These are phyloP conservation scores for Clarias laeviceps DNA, from an alignment of 2,797 vertebrate genomes.

Conservation along the genomic window DNA sequence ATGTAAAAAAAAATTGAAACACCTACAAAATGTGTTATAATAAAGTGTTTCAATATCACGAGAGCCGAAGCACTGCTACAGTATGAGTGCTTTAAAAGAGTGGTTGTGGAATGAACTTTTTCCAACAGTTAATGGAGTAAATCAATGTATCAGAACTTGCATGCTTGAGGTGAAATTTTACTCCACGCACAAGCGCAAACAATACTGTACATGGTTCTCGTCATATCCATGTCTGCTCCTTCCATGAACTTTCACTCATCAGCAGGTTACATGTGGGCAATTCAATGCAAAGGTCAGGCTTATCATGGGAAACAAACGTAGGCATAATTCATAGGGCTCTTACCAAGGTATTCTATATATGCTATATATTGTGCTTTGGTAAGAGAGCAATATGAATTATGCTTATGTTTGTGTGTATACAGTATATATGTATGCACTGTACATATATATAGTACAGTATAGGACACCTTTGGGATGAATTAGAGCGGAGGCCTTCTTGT, in stretches of 20 bases:
- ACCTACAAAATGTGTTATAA: constrained; percentile 2
- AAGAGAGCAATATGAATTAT: no score
- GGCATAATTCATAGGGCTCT: no score
- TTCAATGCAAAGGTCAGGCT: no score
- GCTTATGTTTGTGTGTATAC: no score
- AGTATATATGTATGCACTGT: no score
- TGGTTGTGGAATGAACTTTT: not conserved
- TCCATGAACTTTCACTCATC: no score
- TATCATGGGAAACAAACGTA: no score
- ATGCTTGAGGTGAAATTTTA: not conserved
- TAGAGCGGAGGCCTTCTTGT: no score
- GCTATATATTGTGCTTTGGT: no score
- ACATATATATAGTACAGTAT: no score
- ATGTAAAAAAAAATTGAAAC: not conserved
- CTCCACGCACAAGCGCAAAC: not conserved
- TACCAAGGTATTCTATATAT: no score
- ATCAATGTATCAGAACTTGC: not conserved
- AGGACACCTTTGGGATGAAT: no score
- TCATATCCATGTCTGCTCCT: not conserved
- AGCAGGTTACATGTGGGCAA: constrained; percentile 5
- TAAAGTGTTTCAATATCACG: not conserved
- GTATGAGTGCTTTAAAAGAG: not conserved
- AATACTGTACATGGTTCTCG: not conserved
- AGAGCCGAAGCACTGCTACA: not conserved
- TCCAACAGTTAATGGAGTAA: constrained; percentile 6